phyloP scores from a whole-genome alignment of 2,797 vertebrate species.

The Agapornis canus region DNA sequence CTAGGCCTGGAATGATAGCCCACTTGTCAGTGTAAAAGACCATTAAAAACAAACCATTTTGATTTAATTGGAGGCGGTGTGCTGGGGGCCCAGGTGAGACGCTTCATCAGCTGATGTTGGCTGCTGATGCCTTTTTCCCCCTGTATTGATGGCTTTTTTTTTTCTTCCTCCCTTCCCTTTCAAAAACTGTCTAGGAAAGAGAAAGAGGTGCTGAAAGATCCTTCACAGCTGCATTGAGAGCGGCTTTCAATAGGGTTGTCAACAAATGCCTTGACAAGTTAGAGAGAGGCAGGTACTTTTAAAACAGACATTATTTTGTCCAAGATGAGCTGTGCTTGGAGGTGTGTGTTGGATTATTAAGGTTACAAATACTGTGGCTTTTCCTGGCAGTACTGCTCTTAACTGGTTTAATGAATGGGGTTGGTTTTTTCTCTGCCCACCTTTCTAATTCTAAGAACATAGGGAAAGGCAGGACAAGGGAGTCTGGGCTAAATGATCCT shows the following conservation, averaged over 20 bases:
- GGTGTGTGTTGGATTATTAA: conserved; percentile 28
- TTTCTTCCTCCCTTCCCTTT: conserved; percentile 40
- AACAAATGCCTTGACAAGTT: conserved; percentile 68
- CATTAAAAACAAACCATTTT: conserved; percentile 99
- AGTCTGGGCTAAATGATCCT: background rate
- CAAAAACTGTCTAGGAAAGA: conserved; percentile 71
- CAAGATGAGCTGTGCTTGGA: conserved; percentile 19
- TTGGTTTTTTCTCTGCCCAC: background rate
- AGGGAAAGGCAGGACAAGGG: background rate
- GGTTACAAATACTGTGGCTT: conserved; percentile 54
- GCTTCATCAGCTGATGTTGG: conserved; percentile 71
- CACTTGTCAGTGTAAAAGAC: conserved; percentile 99
- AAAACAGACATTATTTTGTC: conserved; percentile 60
- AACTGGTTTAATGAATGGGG: background rate
- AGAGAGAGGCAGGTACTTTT: conserved; percentile 42
- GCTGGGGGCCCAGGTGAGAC: conserved; percentile 82
- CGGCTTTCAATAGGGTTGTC: conserved; percentile 72
- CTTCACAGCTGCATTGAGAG: conserved; percentile 28
- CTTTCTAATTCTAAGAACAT: background rate
- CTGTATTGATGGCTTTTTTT: conserved; percentile 55
- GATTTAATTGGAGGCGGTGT: conserved; percentile 99
- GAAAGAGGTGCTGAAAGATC: conserved; percentile 60
- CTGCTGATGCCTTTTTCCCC: conserved; percentile 61
- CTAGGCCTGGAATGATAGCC: conserved; percentile 98
- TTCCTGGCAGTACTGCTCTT: background rate